A percentile compares a stretch with the other conserved stretches of the same genome.
Conservation (phyloP, 2,797 vertebrate species). For the Crax fasciolata region DNA sequence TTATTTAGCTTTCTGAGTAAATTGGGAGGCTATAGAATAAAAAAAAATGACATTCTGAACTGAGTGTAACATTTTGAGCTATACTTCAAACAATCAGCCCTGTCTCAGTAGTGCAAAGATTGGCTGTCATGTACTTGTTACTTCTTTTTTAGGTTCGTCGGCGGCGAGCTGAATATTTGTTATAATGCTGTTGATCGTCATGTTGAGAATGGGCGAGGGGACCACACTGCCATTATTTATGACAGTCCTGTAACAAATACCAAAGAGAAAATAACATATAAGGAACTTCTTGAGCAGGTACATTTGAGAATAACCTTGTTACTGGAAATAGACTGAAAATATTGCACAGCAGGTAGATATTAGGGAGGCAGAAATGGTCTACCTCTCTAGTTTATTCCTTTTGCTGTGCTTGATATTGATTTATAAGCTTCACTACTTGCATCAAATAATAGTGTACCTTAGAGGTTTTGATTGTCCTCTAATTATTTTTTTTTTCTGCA, state of each 20-base stretch:
- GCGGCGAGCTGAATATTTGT: conserved; percentile 94
- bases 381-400: neutral
- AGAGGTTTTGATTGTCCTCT: neutral
- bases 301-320: neutral
- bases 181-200: conserved; percentile 95
- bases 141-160: conserved; percentile 90
- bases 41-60: neutral
- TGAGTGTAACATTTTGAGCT: neutral
- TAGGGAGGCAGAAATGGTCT: neutral
- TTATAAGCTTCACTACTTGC: neutral
- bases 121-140: neutral
- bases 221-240: conserved; percentile 91
- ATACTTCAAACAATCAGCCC: neutral
- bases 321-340: neutral
- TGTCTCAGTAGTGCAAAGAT: neutral
- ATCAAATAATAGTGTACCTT: neutral
- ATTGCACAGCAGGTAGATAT: neutral
- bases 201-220: conserved; percentile 89
- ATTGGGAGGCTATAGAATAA: neutral
- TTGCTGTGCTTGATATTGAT: neutral
- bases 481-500: neutral
- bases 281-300: conserved; percentile 92
- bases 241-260: conserved; percentile 95
- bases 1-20: neutral
- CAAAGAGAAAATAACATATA: conserved; percentile 90